Base-by-base conservation (phyloP, 2,888 invertebrate species). In the Himalopsyche anomala region DNA sequence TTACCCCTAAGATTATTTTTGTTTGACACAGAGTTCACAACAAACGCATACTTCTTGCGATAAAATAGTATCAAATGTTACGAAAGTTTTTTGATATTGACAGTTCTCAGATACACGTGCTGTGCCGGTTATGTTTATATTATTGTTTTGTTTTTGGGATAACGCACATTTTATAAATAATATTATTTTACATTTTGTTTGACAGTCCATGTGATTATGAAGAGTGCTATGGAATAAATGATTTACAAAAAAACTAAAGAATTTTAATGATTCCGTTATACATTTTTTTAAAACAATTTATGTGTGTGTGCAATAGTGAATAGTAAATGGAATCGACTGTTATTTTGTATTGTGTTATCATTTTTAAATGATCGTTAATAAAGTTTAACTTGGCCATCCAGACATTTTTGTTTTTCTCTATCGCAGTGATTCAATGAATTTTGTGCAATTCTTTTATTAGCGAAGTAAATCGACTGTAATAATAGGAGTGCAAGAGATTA, bases 381-480 rank as follows among this genome's bases (percentile, higher is more conserved):
- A 19, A 15, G 19, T 62, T 19, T 19, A n/a, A 19, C 62, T n/a
- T 62, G 28, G 19, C 62, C n/a, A 19, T 62, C 5, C 5, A 62
- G 62, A 62, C 19, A 62, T 28, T 62, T 62, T 62, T 62, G n/a
- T 28, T 62, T 19, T 28, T 62, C 62, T 11, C 62, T 11, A 19
- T n/a, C 19, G 19, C 3, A 62, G 62, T 62, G 62, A 62, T 62
- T 62, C 28, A 62, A 28, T 62, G 28, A 62, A 62, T 19, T 62
- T 62, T 62, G 62, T 62, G 40, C 56, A 56, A 55, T 82, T 55
- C 82, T 82, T 82, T 82, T 36, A 36, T 55, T 12, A 82, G 82
- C 56, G 82, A 82, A 54, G 40, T 55, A 54, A 82, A 82, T 38
- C 56, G 55, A 82, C 17, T 82, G 82, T 17, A 82, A 82, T 55